These are phyloP conservation scores for Barnardius zonarius DNA, from an alignment of 2,113 vertebrate genomes.

Conservation along the genomic window DNA sequence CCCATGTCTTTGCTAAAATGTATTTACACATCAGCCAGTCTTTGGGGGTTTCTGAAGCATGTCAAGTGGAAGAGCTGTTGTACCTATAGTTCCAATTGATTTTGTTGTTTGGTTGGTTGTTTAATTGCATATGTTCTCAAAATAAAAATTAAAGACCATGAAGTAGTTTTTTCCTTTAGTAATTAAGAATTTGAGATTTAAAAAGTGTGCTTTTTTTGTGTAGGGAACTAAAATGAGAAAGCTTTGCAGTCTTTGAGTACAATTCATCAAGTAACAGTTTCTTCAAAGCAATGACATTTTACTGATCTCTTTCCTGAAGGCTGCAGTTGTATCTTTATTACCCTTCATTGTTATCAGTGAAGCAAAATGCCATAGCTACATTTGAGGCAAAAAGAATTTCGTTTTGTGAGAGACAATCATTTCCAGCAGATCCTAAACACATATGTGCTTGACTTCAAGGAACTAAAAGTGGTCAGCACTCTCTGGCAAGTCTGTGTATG, in stretches of 20 bases:
- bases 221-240: neutral
- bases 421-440: neutral
- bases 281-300: neutral
- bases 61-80: neutral
- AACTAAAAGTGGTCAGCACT: neutral
- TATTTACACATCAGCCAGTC: slow-evolving; percentile 8
- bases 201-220: neutral
- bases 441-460: neutral
- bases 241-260: neutral
- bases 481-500: neutral
- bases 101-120: neutral
- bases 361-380: neutral
- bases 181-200: neutral
- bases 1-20: neutral
- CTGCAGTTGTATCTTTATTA: slow-evolving; percentile 19
- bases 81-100: neutral
- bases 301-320: neutral
- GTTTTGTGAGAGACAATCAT: neutral
- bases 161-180: neutral
- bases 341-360: neutral
- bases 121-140: neutral
- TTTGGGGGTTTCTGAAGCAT: neutral
- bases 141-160: neutral
- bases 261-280: neutral
- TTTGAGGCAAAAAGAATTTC: neutral